A percentile compares a stretch with the other conserved stretches of the same genome.
Evolutionary conservation across 2,113 vertebrate species (phyloP).

Genomic region (Ahaetulla prasina): DNA sequence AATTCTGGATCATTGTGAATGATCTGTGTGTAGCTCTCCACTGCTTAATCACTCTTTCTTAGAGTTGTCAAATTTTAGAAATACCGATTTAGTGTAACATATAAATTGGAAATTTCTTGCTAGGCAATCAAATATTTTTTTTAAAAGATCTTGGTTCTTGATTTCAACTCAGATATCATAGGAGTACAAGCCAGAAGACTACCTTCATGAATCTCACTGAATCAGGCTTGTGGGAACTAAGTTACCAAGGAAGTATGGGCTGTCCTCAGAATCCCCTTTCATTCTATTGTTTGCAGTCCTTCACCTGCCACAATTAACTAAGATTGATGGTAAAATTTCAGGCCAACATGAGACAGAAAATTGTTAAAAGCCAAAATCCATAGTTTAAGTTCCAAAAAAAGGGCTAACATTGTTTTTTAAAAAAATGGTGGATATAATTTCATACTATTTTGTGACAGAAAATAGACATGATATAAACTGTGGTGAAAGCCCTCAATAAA

Average conservation of each 20-base stretch:
- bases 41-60: neutral
- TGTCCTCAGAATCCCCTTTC: neutral
- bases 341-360: neutral
- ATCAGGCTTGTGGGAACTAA: neutral
- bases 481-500: neutral
- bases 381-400: neutral
- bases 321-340: neutral
- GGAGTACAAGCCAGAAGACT: neutral
- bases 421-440: neutral
- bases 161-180: neutral
- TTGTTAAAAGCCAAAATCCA: neutral
- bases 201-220: neutral
- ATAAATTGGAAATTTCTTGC: neutral
- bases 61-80: neutral
- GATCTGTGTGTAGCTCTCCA: neutral
- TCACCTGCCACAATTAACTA: neutral
- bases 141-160: neutral
- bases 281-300: neutral
- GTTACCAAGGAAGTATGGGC: neutral
- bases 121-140: neutral
- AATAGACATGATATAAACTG: neutral
- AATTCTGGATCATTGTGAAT: neutral
- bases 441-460: neutral
- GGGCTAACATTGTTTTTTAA: neutral
- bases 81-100: neutral